These are phyloP conservation scores for Otocyon megalotis DNA, from an alignment of 2,113 vertebrate species.

Conservation along the genomic window DNA sequence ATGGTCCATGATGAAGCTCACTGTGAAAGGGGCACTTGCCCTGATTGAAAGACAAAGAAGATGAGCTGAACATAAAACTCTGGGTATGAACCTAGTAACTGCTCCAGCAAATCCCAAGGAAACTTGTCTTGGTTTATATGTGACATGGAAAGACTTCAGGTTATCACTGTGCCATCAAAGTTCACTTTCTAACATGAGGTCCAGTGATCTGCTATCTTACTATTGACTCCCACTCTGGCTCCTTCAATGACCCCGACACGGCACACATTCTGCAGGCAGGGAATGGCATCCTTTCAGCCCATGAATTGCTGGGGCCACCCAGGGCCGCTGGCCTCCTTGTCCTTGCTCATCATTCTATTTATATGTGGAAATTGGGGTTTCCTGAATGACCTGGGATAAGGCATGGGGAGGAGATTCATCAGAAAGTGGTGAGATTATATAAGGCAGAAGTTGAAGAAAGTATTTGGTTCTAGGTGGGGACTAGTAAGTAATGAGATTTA, in stretches of 20 bases:
- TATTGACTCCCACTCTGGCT: not conserved
- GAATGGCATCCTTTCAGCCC: not conserved
- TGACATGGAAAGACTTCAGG: not conserved
- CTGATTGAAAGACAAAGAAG: not conserved
- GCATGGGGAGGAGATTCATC: not conserved
- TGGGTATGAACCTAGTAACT: too few species aligned
- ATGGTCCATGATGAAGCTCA: not conserved
- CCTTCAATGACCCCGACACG: fast-evolving
- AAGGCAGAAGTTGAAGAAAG: not conserved
- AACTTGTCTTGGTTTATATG: not conserved
- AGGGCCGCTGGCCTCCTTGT: not conserved
- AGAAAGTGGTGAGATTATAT: not conserved
- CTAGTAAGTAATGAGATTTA: not conserved
- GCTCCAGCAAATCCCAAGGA: not conserved
- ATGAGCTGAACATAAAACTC: not conserved
- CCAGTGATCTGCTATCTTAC: not conserved
- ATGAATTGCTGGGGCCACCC: not conserved
- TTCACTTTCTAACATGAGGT: not conserved
- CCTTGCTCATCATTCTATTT: not conserved
- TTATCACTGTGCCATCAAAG: fast-evolving
- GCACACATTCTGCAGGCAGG: not conserved
- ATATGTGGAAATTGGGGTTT: not conserved
- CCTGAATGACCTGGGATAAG: not conserved
- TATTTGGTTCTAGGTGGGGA: not conserved
- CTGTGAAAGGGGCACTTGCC: not conserved